Percentiles rank a stretch among this genome's conserved stretches.
These are phyloP conservation scores for Indri indri DNA, from an alignment of 2,113 vertebrate genomes.

Conservation along the genomic window DNA sequence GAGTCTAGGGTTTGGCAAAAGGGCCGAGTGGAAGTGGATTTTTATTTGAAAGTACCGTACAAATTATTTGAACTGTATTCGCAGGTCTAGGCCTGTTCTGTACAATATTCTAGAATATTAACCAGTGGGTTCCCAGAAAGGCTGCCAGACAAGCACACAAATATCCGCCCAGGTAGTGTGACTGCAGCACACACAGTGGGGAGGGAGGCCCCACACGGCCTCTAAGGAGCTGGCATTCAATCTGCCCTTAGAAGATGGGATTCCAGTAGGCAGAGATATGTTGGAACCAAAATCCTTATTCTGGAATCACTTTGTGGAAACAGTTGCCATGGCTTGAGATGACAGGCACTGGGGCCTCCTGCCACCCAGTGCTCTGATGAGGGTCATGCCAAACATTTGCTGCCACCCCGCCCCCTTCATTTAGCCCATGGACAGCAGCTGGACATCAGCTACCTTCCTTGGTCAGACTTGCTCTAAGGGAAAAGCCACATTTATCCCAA, in stretches of 20 bases:
- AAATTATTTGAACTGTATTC: neutral
- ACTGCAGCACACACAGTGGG: no score
- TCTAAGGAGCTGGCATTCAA: neutral
- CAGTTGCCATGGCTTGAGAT: neutral
- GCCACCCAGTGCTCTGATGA: rapidly evolving
- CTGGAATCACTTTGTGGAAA: neutral
- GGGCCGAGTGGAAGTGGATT: neutral
- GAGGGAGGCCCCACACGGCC: neutral
- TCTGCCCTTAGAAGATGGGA: neutral
- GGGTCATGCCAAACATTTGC: neutral
- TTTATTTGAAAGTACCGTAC: neutral
- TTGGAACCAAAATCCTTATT: neutral
- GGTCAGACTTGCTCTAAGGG: neutral
- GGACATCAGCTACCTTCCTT: neutral
- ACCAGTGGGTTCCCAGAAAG: no score
- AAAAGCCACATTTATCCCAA: neutral
- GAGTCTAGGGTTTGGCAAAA: neutral
- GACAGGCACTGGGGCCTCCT: rapidly evolving
- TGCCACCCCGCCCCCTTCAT: neutral
- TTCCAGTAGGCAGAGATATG: neutral
- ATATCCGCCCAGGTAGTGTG: neutral
- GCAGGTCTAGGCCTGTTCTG: neutral
- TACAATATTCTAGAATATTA: neutral
- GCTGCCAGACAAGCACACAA: neutral
- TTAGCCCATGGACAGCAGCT: neutral